Conservation (phyloP, 1,140 invertebrate genomes). For the Aplysia californica region DNA sequence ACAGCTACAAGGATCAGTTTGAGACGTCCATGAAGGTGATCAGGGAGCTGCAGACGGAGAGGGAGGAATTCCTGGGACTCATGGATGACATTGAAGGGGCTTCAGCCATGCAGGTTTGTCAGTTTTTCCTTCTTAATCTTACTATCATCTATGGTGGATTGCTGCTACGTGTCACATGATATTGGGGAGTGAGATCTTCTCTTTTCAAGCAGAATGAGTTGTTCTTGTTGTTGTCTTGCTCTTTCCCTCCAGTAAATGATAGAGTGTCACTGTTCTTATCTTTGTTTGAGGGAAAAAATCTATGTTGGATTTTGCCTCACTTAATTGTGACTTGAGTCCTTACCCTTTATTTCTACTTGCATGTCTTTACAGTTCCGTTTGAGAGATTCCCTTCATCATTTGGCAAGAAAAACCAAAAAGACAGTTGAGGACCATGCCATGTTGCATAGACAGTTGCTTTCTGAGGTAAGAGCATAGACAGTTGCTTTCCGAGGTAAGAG, state of each 20-base stretch:
- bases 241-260: too few species aligned
- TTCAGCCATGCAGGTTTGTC: conserved; percentile 17
- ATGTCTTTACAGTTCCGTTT: not conserved
- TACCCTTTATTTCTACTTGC: not conserved
- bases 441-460: not conserved
- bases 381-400: not conserved
- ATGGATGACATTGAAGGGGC: conserved; percentile 28
- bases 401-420: not conserved
- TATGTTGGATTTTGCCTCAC: too few species aligned
- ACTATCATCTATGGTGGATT: not conserved
- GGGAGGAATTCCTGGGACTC: conserved; percentile 19
- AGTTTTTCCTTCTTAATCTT: not conserved
- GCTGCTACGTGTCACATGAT: too few species aligned
- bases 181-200: too few species aligned
- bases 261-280: too few species aligned
- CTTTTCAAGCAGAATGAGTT: too few species aligned
- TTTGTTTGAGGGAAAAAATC: too few species aligned
- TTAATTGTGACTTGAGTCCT: too few species aligned
- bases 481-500: too few species aligned
- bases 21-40: conserved; percentile 29
- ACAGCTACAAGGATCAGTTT: conserved; percentile 31
- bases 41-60: conserved; percentile 21
- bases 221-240: too few species aligned
- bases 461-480: not conserved
- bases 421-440: not conserved